These are phyloP conservation scores for Drosophila lacteicornis DNA, from an alignment of 1,140 invertebrate species.

Conservation along the genomic window DNA sequence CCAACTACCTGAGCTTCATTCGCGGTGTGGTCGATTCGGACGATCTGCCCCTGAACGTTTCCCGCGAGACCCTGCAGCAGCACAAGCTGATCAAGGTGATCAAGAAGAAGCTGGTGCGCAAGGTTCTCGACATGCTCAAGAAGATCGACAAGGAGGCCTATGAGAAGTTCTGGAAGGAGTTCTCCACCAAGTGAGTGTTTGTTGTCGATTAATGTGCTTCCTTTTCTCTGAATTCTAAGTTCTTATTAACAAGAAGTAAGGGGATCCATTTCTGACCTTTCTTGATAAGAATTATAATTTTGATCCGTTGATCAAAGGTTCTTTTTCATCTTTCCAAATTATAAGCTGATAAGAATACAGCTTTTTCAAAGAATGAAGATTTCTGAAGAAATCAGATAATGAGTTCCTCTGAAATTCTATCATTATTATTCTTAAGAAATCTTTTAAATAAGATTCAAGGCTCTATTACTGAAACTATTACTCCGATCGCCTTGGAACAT, in stretches of 20 bases:
- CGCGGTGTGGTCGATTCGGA: conserved; percentile 99
- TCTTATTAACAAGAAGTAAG: not conserved
- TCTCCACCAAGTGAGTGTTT: conserved; percentile 95
- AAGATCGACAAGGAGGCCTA: conserved; percentile 97
- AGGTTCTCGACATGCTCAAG: conserved; percentile 99
- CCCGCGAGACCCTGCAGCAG: conserved; percentile 98
- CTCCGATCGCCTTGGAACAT: too few species aligned
- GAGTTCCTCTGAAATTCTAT: not conserved
- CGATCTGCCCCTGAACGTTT: conserved; percentile 99
- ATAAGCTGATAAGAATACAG: not conserved
- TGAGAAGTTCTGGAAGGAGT: conserved; percentile 99
- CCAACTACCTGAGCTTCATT: conserved; percentile 98
- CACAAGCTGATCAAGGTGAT: conserved; percentile 99
- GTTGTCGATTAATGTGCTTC: too few species aligned
- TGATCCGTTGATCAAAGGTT: not conserved
- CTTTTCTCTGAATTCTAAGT: not conserved
- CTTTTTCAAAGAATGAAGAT: not conserved
- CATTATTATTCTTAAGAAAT: not conserved
- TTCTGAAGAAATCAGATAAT: not conserved
- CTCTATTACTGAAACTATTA: too few species aligned
- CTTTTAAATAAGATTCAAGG: not conserved
- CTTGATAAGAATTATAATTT: not conserved
- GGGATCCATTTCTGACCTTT: not conserved
- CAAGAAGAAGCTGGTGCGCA: conserved; percentile 99
- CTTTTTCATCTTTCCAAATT: not conserved